phyloP scores from a whole-genome alignment of 2,888 invertebrate genomes.

The Argynnis bischoffii region DNA sequence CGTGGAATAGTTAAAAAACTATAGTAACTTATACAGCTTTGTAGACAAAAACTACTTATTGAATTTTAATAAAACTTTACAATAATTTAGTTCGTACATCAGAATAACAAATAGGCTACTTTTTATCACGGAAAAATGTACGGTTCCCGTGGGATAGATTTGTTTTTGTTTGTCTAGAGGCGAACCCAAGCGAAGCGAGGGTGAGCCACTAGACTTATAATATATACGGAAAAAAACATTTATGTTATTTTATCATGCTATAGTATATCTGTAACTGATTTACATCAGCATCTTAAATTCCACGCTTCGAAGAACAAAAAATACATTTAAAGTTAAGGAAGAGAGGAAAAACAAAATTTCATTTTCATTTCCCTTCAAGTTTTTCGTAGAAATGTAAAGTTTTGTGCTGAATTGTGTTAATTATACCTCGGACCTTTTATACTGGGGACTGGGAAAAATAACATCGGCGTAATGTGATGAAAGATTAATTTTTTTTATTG shows the following conservation, averaged over 20 bases:
- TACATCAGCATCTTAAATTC: slow-evolving; percentile 20
- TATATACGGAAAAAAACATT: too few relatives aligned
- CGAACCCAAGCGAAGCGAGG: too few relatives aligned
- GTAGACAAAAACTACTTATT: too few relatives aligned
- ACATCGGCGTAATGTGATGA: slow-evolving; percentile 14
- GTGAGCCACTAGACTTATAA: too few relatives aligned
- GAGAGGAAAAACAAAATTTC: slow-evolving; percentile 29
- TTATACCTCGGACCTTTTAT: slow-evolving; percentile 30
- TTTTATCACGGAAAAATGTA: too few relatives aligned
- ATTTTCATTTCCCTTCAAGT: slow-evolving; percentile 29
- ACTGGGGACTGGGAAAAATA: slow-evolving; percentile 20
- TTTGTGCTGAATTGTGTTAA: slow-evolving; percentile 33
- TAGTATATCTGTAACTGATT: slow-evolving; percentile 9
- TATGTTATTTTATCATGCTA: background rate
- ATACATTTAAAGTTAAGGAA: slow-evolving; percentile 16
- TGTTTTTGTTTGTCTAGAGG: too few relatives aligned
- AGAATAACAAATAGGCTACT: too few relatives aligned
- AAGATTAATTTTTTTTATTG: slow-evolving; percentile 17
- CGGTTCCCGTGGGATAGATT: too few relatives aligned
- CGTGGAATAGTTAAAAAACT: too few relatives aligned
- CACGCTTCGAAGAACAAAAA: slow-evolving; percentile 20
- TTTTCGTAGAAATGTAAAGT: slow-evolving; percentile 33
- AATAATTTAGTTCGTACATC: too few relatives aligned
- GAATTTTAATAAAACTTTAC: too few relatives aligned
- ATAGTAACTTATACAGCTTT: too few relatives aligned